phyloP scores from a whole-genome alignment of 2,797 vertebrate species.

The Mallotus villosus region DNA sequence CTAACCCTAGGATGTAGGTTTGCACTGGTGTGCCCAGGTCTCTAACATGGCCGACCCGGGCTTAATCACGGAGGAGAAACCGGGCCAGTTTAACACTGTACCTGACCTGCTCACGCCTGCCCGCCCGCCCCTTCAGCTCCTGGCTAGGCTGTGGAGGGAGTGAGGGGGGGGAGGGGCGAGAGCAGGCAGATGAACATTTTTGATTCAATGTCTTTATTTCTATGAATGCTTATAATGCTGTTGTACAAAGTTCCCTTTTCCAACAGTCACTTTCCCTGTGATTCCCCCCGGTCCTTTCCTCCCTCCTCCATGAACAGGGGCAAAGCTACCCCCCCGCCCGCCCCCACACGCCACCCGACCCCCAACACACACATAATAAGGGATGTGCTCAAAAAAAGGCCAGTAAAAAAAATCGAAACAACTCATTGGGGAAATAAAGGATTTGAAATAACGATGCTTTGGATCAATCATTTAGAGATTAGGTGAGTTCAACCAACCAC shows the following conservation, averaged over 20 bases:
- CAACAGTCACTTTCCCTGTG: neutral
- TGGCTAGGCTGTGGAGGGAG: neutral
- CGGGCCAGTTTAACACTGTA: slow-evolving; percentile 69
- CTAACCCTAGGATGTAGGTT: slow-evolving; percentile 51
- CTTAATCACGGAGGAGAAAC: neutral
- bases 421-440: neutral
- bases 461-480: too few species aligned
- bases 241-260: neutral
- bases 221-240: neutral
- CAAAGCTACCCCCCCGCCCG: too few species aligned
- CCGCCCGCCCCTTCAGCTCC: slow-evolving; percentile 17
- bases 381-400: neutral
- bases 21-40: slow-evolving; percentile 62
- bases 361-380: slow-evolving; percentile 7
- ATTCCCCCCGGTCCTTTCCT: neutral
- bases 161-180: neutral
- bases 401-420: neutral
- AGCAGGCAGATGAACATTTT: slow-evolving; percentile 1
- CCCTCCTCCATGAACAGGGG: too few species aligned
- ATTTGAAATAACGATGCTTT: neutral
- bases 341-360: neutral
- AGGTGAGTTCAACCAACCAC: too few species aligned
- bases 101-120: slow-evolving; percentile 8
- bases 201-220: too few species aligned
- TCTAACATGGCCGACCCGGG: slow-evolving; percentile 16